Evolutionary conservation across 2,888 invertebrate species (phyloP).

Genomic region (Eledone cirrhosa): DNA sequence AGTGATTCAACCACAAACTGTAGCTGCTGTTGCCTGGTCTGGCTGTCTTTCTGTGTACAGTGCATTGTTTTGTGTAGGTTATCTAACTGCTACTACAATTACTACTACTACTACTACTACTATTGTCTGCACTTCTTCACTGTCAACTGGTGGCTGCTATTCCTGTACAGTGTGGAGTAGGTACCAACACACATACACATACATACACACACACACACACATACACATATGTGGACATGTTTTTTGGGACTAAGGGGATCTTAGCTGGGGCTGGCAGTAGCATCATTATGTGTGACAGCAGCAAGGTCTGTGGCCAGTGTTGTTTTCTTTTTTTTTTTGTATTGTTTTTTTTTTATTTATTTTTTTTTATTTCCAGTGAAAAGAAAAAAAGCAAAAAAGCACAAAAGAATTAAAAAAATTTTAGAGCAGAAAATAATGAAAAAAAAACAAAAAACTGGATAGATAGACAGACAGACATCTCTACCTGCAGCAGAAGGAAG

Average conservation of each 20-base stretch:
- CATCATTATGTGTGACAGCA: conserved; percentile 12
- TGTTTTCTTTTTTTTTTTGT: background rate
- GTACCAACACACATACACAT: background rate
- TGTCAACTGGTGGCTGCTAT: conserved; percentile 9
- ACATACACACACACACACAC: conserved; percentile 19
- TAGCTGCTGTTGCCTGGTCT: conserved; percentile 28
- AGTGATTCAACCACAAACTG: conserved; percentile 25
- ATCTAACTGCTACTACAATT: conserved; percentile 21
- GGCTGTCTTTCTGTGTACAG: conserved; percentile 28
- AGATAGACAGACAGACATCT: conserved; percentile 21
- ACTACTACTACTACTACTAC: conserved; percentile 12
- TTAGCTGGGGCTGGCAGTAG: conserved; percentile 21
- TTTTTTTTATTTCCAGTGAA: too few species aligned
- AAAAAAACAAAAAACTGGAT: background rate
- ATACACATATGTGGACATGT: background rate
- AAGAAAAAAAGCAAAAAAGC: too few species aligned
- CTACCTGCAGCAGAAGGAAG: conserved; percentile 23
- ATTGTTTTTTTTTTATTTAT: too few species aligned
- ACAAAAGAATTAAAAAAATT: too few species aligned
- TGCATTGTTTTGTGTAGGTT: conserved; percentile 30
- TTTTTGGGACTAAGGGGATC: conserved; percentile 13
- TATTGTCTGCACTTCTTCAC: conserved; percentile 25
- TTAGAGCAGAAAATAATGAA: conserved; percentile 9
- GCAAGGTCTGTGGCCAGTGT: conserved; percentile 25
- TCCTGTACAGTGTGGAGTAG: conserved; percentile 1